phyloP scores from a whole-genome alignment of 23 tunicate species.

The Diplosoma virens region DNA sequence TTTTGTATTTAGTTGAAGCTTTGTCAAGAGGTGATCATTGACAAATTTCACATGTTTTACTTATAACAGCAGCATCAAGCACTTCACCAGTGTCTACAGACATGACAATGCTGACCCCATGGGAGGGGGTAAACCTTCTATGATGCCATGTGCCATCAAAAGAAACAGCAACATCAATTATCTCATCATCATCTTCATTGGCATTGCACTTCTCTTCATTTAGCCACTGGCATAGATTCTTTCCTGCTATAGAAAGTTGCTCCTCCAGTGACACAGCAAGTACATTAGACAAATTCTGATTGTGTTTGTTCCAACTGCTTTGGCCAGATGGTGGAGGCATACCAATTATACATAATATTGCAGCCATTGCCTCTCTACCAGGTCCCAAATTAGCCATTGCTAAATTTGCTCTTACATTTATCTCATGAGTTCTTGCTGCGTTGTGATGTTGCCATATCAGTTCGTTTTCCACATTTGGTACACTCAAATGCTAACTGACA shows the following conservation, averaged over 20 bases:
- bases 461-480: not conserved
- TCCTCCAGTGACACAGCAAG: not conserved
- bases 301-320: slow-evolving; percentile 15
- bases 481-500: not conserved
- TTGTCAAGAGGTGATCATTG: not conserved
- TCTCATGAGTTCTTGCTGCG: too few relatives aligned
- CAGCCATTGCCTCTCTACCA: not conserved
- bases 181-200: too few relatives aligned
- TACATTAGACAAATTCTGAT: not conserved
- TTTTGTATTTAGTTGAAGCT: not conserved
- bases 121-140: slow-evolving; percentile 5
- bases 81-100: slow-evolving; percentile 31
- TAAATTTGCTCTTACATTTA: not conserved
- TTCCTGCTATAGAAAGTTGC: not conserved
- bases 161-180: slow-evolving; percentile 3
- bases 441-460: not conserved
- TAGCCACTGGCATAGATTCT: slow-evolving; percentile 2
- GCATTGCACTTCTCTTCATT: too few relatives aligned
- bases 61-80: slow-evolving; percentile 4
- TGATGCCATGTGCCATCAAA: slow-evolving; percentile 34
- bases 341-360: not conserved
- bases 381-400: not conserved
- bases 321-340: slow-evolving; percentile 29
- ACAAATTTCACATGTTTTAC: slow-evolving; percentile 11
- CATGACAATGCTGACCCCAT: slow-evolving; percentile 25